Percentiles rank a stretch among this genome's conserved stretches.
Conservation (phyloP, 2,888 invertebrate genomes). For the Syrphus vitripennis region DNA sequence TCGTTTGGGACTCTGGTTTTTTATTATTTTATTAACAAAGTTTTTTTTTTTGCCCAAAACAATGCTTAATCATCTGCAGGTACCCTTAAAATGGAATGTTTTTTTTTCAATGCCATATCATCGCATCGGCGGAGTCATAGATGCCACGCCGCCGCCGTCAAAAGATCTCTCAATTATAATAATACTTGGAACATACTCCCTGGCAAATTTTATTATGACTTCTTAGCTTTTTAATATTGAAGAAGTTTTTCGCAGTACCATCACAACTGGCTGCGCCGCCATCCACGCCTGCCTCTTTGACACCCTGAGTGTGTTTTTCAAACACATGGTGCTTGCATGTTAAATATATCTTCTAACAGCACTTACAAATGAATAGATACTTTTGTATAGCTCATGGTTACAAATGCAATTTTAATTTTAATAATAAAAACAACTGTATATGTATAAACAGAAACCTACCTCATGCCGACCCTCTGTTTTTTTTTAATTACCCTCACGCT, state of each 20-base stretch:
- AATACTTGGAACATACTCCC: slow-evolving; percentile 8
- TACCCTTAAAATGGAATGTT: not conserved
- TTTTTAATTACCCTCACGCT: not conserved
- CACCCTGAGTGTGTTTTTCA: not conserved
- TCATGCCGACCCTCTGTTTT: too few species aligned
- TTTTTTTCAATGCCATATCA: not conserved
- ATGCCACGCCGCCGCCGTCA: too few species aligned
- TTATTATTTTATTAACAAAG: slow-evolving; percentile 58
- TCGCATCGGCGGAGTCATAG: not conserved
- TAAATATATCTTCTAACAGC: slow-evolving; percentile 35
- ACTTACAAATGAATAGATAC: slow-evolving; percentile 18
- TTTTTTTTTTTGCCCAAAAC: slow-evolving; percentile 18
- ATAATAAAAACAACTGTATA: not conserved
- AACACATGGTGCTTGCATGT: slow-evolving; percentile 37
- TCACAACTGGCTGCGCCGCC: not conserved
- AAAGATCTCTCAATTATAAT: not conserved
- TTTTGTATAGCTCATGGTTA: slow-evolving; percentile 25
- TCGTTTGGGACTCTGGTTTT: slow-evolving; percentile 23
- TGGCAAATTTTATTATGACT: slow-evolving; percentile 10
- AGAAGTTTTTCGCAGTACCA: slow-evolving; percentile 54
- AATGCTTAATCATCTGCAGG: slow-evolving; percentile 11
- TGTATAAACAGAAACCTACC: not conserved
- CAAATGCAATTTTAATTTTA: slow-evolving; percentile 37
- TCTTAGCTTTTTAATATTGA: slow-evolving; percentile 58
- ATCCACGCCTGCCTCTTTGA: not conserved